Evolutionary conservation across 2,797 vertebrate genomes (phyloP).

Genomic region (Psittacula derbiana): DNA sequence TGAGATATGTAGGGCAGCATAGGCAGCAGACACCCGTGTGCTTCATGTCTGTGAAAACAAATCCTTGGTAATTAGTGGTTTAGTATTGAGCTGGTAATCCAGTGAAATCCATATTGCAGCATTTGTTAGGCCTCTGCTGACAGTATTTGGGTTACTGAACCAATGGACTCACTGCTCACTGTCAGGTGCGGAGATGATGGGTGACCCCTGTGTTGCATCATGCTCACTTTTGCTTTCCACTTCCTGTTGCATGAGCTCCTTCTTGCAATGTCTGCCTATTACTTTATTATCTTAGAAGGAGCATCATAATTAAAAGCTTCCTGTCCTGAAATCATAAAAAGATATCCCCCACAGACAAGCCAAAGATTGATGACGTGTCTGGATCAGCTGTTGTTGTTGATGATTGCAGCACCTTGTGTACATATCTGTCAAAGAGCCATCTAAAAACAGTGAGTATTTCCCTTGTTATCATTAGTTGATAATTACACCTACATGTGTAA

Average conservation of each 20-base stretch:
- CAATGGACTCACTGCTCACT: background rate
- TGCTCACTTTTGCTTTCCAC: background rate
- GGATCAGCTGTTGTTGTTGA: background rate
- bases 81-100: conserved; percentile 2
- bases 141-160: background rate
- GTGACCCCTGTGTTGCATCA: background rate
- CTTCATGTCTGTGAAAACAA: conserved; percentile 30
- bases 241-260: background rate
- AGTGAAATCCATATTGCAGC: conserved; percentile 13
- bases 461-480: background rate
- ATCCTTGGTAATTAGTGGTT: conserved; percentile 33
- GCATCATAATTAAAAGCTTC: background rate
- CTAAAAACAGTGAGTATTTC: background rate
- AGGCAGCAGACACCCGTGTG: background rate
- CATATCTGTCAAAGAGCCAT: background rate
- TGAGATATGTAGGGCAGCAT: background rate
- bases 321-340: background rate
- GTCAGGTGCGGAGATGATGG: background rate
- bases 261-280: background rate
- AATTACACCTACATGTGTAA: conserved; percentile 23
- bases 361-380: background rate
- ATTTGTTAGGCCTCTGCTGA: background rate
- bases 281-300: background rate
- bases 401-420: background rate
- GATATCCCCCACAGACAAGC: background rate